Evolutionary conservation across 2,888 invertebrate genomes (phyloP).

Genomic region (Melanostoma scalare): DNA sequence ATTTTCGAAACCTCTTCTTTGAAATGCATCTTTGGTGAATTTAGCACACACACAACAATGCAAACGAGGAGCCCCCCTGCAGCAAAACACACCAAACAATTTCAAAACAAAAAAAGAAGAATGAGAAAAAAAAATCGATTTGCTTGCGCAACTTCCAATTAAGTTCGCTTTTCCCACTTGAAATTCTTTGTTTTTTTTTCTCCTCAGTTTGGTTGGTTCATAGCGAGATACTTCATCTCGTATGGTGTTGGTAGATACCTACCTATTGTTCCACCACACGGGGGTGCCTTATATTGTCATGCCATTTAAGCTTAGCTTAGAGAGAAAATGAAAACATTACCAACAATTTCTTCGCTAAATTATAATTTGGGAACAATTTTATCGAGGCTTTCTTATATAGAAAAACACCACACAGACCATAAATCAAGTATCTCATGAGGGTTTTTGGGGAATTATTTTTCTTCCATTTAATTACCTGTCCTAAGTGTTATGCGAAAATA

Average conservation of each 20-base stretch:
- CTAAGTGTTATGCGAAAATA: conserved; percentile 8
- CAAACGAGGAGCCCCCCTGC: conserved; percentile 22
- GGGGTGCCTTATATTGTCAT: conserved; percentile 53
- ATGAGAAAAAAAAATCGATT: conserved; percentile 60
- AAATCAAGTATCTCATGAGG: conserved; percentile 58
- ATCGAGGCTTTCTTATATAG: conserved; percentile 8
- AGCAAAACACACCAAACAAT: conserved; percentile 44
- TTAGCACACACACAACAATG: conserved; percentile 50
- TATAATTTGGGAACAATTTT: conserved; percentile 37
- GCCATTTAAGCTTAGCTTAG: conserved; percentile 54
- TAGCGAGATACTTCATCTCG: conserved; percentile 49
- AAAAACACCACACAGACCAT: conserved; percentile 55
- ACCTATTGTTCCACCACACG: conserved; percentile 40
- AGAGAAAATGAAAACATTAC: conserved; percentile 35
- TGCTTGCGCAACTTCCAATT: conserved; percentile 72
- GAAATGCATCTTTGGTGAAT: conserved; percentile 56
- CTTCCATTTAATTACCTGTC: conserved; percentile 62
- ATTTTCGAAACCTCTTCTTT: conserved; percentile 69
- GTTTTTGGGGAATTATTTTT: conserved; percentile 14
- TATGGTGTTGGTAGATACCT: conserved; percentile 8
- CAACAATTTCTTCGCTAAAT: conserved; percentile 52
- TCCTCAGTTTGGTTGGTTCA: too few species aligned
- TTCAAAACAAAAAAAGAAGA: conserved; percentile 33
- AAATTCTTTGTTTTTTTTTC: conserved; percentile 21
- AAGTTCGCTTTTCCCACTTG: conserved; percentile 66